Evolutionary conservation across 2,797 vertebrate species (phyloP).

Genomic region (Cyprinodon diabolis): DNA sequence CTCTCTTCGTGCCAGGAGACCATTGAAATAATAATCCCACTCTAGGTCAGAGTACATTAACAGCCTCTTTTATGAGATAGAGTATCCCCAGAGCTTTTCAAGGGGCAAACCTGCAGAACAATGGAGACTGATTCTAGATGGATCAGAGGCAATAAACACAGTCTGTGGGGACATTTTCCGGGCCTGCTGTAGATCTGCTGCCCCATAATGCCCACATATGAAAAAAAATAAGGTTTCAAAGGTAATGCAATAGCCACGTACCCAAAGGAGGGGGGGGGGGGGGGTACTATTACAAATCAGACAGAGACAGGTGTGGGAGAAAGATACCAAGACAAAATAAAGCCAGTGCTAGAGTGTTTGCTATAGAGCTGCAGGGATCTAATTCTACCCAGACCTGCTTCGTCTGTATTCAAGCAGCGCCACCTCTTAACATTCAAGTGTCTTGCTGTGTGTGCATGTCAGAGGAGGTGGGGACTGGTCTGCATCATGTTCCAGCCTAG

Average conservation of each 20-base stretch:
- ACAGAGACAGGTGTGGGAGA: conserved; percentile 63
- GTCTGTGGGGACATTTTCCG: conserved; percentile 61
- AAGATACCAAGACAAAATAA: conserved; percentile 48
- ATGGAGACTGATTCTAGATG: conserved; percentile 56
- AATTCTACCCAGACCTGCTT: conserved; percentile 74
- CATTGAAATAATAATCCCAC: conserved; percentile 61
- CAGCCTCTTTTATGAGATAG: conserved; percentile 65
- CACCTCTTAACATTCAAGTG: conserved; percentile 70
- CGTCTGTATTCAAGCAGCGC: conserved; percentile 75
- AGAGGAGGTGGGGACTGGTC: conserved; percentile 50
- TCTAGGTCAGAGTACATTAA: conserved; percentile 66
- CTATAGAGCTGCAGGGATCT: conserved; percentile 47
- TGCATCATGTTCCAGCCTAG: conserved; percentile 61
- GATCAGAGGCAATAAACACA: conserved; percentile 58
- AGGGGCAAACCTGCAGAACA: conserved; percentile 51
- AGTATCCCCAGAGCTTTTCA: conserved; percentile 45
- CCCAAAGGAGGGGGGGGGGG: conserved; percentile 42
- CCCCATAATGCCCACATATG: conserved; percentile 53
- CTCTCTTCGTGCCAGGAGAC: conserved; percentile 50
- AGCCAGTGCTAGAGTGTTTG: conserved; percentile 32
- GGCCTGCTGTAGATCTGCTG: conserved; percentile 52
- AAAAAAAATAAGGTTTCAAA: conserved; percentile 61
- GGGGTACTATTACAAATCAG: conserved; percentile 55
- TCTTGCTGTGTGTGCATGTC: conserved; percentile 37
- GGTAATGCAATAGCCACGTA: conserved; percentile 55